Evolutionary conservation across 2,113 vertebrate genomes (phyloP).

Genomic region (Pluvianellus socialis): DNA sequence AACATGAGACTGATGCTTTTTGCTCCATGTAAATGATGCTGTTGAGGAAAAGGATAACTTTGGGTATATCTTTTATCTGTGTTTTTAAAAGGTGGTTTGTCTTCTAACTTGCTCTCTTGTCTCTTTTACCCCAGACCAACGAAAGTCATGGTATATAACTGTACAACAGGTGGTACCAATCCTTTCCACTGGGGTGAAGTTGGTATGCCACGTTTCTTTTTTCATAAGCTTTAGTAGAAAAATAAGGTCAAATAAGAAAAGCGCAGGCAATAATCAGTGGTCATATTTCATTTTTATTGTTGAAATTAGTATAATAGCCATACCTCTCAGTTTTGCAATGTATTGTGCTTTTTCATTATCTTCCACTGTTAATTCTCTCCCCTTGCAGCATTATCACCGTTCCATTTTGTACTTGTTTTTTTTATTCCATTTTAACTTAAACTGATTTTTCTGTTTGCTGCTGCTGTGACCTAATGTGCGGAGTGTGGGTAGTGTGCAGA

Average conservation of each 20-base stretch:
- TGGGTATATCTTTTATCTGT: neutral
- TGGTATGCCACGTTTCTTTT: constrained; percentile 80
- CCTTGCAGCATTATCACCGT: neutral
- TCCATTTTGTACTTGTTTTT: neutral
- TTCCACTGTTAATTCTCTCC: neutral
- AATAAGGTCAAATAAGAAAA: neutral
- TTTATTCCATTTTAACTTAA: neutral
- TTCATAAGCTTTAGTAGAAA: constrained; percentile 19
- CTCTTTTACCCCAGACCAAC: constrained; percentile 79
- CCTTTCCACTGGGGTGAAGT: constrained; percentile 99
- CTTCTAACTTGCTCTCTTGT: neutral
- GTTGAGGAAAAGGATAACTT: neutral
- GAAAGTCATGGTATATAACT: constrained; percentile 94
- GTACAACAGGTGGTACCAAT: constrained; percentile 95
- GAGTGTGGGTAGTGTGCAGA: neutral
- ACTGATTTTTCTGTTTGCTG: neutral
- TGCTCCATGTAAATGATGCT: neutral
- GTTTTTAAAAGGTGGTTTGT: neutral
- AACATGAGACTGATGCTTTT: neutral
- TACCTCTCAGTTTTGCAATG: constrained; percentile 4
- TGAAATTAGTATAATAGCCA: neutral
- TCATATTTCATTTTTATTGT: neutral
- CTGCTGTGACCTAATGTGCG: neutral
- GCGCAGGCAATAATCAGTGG: neutral
- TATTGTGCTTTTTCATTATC: neutral